Conservation (phyloP, 2,113 vertebrate species). For the Mastomys coucha region DNA sequence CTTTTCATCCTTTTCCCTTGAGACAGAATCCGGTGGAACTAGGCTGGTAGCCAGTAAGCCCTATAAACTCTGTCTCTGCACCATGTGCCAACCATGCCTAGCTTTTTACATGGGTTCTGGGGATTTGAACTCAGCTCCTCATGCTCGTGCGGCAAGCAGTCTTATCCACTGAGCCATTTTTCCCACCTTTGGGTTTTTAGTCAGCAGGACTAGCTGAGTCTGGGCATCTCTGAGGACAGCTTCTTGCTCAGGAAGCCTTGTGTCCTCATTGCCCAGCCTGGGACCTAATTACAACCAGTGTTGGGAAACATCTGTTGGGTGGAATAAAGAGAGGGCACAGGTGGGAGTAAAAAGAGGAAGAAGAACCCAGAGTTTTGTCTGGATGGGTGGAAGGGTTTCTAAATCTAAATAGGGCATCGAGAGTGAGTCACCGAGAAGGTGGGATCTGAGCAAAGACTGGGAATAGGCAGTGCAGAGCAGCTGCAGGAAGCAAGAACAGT, state of each 20-base stretch:
- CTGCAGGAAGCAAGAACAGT: neutral
- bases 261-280: neutral
- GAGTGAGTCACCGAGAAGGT: neutral
- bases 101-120: neutral
- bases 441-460: neutral
- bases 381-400: neutral
- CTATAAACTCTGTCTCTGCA: neutral
- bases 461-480: neutral
- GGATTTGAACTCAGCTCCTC: neutral
- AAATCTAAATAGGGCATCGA: neutral
- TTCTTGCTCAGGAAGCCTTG: neutral
- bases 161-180: neutral
- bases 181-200: neutral
- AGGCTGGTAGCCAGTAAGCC: neutral
- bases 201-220: neutral
- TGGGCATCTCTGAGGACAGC: neutral
- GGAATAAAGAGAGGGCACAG: neutral
- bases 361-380: neutral
- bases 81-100: neutral
- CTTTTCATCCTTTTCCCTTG: neutral
- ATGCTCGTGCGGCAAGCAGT: neutral
- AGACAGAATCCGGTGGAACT: neutral
- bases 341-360: neutral
- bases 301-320: neutral
- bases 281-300: neutral